Conservation (phyloP, 1,140 invertebrate species). For the Zaprionus capensis region DNA sequence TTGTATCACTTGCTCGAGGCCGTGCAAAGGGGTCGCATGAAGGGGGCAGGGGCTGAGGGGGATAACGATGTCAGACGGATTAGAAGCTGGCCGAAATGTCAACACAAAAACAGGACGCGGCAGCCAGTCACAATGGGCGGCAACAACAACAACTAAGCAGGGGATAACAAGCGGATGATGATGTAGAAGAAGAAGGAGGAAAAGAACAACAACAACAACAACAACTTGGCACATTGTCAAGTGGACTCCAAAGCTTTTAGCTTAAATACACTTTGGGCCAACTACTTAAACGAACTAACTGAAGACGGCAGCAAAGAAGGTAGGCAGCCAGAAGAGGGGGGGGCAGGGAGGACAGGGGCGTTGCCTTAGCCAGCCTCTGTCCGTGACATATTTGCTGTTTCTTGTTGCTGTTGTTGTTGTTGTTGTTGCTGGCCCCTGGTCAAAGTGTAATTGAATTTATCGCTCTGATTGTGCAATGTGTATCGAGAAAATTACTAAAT, state of each 20-base stretch:
- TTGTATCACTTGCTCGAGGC: constrained; percentile 16
- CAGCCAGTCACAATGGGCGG: constrained; percentile 25
- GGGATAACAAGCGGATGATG: constrained; percentile 10
- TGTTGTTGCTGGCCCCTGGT: constrained; percentile 11
- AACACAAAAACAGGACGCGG: constrained; percentile 42
- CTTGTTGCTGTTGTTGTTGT: constrained; percentile 16
- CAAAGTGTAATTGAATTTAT: constrained; percentile 77
- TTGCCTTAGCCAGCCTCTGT: constrained; percentile 16
- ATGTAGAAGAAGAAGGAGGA: constrained; percentile 10
- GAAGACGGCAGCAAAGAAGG: constrained; percentile 10
- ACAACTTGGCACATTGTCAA: constrained; percentile 76
- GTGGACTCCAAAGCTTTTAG: constrained; percentile 75
- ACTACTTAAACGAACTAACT: constrained; percentile 66
- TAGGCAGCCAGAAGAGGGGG: not conserved
- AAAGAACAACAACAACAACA: constrained; percentile 35
- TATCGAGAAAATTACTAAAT: constrained; percentile 57
- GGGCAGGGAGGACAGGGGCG: not conserved
- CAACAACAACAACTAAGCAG: constrained; percentile 25
- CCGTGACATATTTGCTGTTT: constrained; percentile 45
- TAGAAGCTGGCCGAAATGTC: constrained; percentile 49
- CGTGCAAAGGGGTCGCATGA: constrained; percentile 22
- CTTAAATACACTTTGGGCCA: constrained; percentile 82
- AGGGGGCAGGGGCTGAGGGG: not conserved
- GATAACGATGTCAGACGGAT: constrained; percentile 26
- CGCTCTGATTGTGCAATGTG: constrained; percentile 59